Evolutionary conservation across 2,797 vertebrate genomes (phyloP), one percentile per base, ranked within the genome.

Genomic region (Pristis pectinata): DNA sequence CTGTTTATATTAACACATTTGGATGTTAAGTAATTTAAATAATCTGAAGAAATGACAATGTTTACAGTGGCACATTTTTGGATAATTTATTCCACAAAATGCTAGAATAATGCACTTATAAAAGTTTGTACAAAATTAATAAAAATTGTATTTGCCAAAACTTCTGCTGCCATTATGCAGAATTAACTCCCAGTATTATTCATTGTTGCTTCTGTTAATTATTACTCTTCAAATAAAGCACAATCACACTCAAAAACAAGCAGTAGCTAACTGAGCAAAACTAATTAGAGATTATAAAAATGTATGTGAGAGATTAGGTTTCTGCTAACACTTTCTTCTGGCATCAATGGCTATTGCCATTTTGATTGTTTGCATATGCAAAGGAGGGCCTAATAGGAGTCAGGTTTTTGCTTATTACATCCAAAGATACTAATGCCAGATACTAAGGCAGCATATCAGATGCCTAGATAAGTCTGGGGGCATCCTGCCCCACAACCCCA

Each of bases 1-100:
- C 59, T 89, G 34, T 61, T 61, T 89, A n/a, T 34, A 22, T 61
- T n/a, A 64, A 64, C 56, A 89, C n/a, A 89, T 61, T 61, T 89
- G 4, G 56, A 37, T 89, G 56, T 61, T 56, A 37, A 89, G 34
- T 89, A 89, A 89, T n/a, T 34, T 53, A 89, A 61, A 89, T 61
- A 37, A n/a, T 83, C 85, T 79, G 76, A 79, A 83, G 22, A 83
- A 61, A 61, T 89, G 34, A 89, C 89, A n/a, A 30, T 85, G 49
- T 56, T 30, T 56, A 30, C 49, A 56, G 15, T 85, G 34, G 41
- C 37, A 41, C 41, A 41, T 17, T 44, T 7, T 27, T 85, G 17
- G 44, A 56, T 85, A 30, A 85, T 53, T 85, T 85, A 30, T 53
- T 37, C 59, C 13, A 64, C 15, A 37, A 89, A 85, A 17, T 44